A percentile compares a stretch with the other conserved stretches of the same genome.
phyloP scores from a whole-genome alignment of 2,113 vertebrate genomes.

The Menura novaehollandiae region DNA sequence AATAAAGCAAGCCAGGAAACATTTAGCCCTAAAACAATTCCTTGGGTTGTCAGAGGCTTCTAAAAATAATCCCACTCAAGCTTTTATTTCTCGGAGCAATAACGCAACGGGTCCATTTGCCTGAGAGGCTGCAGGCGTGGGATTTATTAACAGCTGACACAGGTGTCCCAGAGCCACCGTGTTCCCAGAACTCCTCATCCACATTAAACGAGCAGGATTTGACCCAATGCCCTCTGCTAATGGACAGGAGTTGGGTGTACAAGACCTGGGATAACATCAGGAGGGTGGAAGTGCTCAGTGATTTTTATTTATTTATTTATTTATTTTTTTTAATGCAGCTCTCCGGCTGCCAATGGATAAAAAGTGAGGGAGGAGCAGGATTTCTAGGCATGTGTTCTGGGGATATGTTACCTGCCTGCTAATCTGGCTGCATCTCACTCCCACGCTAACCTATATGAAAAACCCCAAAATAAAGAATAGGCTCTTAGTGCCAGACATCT shows the following conservation, averaged over 20 bases:
- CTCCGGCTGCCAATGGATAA: background rate
- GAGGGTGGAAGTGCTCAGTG: background rate
- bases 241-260: background rate
- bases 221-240: background rate
- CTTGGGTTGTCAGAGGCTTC: slow-evolving; percentile 1
- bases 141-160: background rate
- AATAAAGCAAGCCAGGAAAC: background rate
- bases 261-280: background rate
- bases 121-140: background rate
- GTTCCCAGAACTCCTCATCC: background rate
- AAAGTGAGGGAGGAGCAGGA: slow-evolving; percentile 14
- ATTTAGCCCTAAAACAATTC: slow-evolving; percentile 18
- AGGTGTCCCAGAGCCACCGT: background rate
- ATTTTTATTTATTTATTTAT: too few relatives aligned
- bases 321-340: background rate
- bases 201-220: background rate
- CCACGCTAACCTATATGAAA: slow-evolving; percentile 22
- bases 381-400: background rate
- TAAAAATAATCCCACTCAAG: slow-evolving; percentile 36
- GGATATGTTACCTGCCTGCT: slow-evolving; percentile 35
- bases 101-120: background rate
- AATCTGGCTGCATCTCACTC: slow-evolving; percentile 21
- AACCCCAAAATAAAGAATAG: background rate
- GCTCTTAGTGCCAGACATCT: slow-evolving; percentile 20
- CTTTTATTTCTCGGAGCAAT: background rate